Conservation (phyloP, 2,797 vertebrate genomes). For the Valencia hispanica region DNA sequence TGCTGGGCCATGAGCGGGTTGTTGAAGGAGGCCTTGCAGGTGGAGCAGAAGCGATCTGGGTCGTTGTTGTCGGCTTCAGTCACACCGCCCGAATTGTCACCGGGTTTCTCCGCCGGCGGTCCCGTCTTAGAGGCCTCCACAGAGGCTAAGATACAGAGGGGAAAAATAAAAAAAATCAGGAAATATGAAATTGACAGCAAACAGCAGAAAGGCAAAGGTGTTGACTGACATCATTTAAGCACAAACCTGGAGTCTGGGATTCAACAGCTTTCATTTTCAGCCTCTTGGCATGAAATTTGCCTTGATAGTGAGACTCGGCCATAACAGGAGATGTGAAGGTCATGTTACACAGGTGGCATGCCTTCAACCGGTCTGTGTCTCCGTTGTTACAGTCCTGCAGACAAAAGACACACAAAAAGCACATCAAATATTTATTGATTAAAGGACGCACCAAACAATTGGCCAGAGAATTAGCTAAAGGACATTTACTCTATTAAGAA, state of each 20-base stretch:
- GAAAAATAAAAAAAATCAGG: background rate
- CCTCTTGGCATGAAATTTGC: constrained; percentile 96
- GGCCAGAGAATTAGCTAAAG: background rate
- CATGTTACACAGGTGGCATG: constrained; percentile 94
- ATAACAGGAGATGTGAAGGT: constrained; percentile 92
- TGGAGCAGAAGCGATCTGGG: constrained; percentile 93
- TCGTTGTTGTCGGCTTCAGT: constrained; percentile 58
- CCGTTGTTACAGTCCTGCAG: constrained; percentile 80
- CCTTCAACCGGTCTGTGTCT: constrained; percentile 87
- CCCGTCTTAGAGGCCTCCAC: constrained; percentile 37
- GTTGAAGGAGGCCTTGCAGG: constrained; percentile 96
- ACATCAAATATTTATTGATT: background rate
- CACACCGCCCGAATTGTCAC: constrained; percentile 11
- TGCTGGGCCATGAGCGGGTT: constrained; percentile 97
- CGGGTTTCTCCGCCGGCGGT: constrained; percentile 62
- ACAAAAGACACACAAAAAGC: constrained; percentile 26
- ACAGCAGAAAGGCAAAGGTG: background rate
- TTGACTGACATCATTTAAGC: background rate
- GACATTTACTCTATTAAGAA: background rate
- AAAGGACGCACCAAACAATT: background rate
- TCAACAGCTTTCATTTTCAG: constrained; percentile 86
- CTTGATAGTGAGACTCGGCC: constrained; percentile 95
- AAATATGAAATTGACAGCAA: background rate
- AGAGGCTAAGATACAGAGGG: background rate
- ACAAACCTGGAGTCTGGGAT: constrained; percentile 83